A percentile compares a stretch with the other conserved stretches of the same genome.
These are phyloP conservation scores for Saccostrea glomerata DNA, from an alignment of 1,140 invertebrate genomes.

Conservation along the genomic window DNA sequence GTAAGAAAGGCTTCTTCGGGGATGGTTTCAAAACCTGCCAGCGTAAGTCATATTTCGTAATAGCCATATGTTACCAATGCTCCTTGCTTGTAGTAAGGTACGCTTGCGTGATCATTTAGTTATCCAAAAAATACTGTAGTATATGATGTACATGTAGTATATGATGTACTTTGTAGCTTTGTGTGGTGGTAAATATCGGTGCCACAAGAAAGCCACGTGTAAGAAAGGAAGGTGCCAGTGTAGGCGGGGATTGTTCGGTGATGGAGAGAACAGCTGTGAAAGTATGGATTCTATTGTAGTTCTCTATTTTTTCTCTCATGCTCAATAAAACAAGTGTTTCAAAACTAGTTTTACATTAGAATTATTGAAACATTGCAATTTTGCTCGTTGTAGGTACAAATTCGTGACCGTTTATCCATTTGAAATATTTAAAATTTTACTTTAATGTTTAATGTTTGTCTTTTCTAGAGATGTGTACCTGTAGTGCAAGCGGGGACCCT, in stretches of 20 bases:
- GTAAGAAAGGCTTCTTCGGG: constrained; percentile 47
- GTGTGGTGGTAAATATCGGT: constrained; percentile 27
- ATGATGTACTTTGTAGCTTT: background rate
- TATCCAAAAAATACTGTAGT: background rate
- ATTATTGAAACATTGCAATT: no score
- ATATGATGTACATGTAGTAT: background rate
- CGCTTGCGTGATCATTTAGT: no score
- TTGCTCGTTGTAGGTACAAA: no score
- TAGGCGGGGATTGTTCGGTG: constrained; percentile 40
- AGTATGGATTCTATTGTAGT: background rate
- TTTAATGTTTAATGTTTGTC: background rate
- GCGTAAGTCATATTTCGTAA: constrained; percentile 37
- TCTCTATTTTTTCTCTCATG: background rate
- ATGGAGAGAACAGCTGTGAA: constrained; percentile 50
- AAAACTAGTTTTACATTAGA: no score
- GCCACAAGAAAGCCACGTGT: constrained; percentile 44
- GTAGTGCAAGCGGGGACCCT: constrained; percentile 94
- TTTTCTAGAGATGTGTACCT: constrained; percentile 87
- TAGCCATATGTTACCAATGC: background rate
- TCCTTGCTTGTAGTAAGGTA: no score
- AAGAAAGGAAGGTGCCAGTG: constrained; percentile 47
- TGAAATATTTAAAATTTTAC: no score
- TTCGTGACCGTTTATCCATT: no score
- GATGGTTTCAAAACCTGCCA: constrained; percentile 50
- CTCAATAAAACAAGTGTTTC: no score